These are phyloP conservation scores for Epicauta chinensis DNA, from an alignment of 1,140 invertebrate genomes.

Conservation along the genomic window DNA sequence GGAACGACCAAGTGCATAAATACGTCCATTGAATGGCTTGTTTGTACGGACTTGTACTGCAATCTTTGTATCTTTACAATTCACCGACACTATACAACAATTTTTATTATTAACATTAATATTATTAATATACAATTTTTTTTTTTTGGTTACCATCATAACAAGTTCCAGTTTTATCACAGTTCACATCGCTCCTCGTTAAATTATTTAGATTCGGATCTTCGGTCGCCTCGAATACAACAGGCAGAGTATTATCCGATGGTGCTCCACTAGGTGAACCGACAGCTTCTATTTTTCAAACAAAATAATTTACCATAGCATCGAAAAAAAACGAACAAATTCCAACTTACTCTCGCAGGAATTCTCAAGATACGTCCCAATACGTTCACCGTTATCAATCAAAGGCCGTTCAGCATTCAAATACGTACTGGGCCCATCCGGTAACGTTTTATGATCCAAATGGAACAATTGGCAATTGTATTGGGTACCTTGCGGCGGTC, in stretches of 20 bases:
- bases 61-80: constrained; percentile 91
- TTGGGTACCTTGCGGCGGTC: constrained; percentile 61
- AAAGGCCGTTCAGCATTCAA: constrained; percentile 80
- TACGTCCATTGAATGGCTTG: constrained; percentile 89
- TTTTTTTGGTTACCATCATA: constrained; percentile 93
- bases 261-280: constrained; percentile 36
- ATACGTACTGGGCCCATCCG: constrained; percentile 85
- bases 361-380: constrained; percentile 86
- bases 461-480: constrained; percentile 92
- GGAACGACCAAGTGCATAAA: constrained; percentile 86
- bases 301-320: not conserved
- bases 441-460: constrained; percentile 84
- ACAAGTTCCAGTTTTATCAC: constrained; percentile 90
- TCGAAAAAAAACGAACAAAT: not conserved
- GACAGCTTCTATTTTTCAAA: constrained; percentile 2
- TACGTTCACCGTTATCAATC: constrained; percentile 83
- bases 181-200: constrained; percentile 74
- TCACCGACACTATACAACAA: constrained; percentile 68
- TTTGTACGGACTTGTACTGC: constrained; percentile 88
- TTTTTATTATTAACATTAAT: not conserved
- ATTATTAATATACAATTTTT: not conserved
- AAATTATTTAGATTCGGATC: constrained; percentile 63
- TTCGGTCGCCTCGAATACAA: constrained; percentile 66
- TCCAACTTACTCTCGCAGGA: constrained; percentile 64
- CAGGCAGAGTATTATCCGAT: constrained; percentile 54